These are phyloP conservation scores for Marmota flaviventris DNA, from an alignment of 2,113 vertebrate genomes.

Conservation along the genomic window DNA sequence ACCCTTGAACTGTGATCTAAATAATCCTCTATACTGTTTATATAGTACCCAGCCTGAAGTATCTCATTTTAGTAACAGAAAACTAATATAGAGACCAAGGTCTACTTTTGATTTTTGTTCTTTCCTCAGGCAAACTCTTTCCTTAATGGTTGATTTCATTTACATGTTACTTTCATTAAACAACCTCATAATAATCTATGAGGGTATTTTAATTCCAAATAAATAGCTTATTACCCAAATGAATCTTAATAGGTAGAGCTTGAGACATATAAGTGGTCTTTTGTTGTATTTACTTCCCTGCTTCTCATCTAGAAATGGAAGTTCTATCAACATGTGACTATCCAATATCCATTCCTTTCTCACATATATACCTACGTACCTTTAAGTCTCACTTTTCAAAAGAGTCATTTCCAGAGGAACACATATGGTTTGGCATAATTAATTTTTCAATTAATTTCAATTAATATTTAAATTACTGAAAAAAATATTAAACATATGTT, in stretches of 20 bases:
- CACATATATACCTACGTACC: neutral
- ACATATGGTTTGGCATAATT: neutral
- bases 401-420: neutral
- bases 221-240: neutral
- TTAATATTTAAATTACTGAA: neutral
- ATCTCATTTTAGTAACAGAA: neutral
- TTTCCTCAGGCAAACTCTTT: neutral
- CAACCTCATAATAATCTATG: neutral
- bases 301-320: neutral
- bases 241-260: neutral
- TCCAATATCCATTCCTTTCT: neutral
- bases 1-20: neutral
- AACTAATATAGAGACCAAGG: neutral
- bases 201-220: neutral
- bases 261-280: neutral
- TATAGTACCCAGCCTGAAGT: neutral
- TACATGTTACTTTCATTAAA: neutral
- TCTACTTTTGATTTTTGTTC: neutral
- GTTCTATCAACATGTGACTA: neutral
- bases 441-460: neutral
- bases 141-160: neutral
- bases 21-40: neutral
- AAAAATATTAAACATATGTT: neutral
- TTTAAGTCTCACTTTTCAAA: neutral
- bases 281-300: neutral